phyloP scores from a whole-genome alignment of 37 sponge, comb jelly and placozoan species.

The Theonella swinhoei region DNA sequence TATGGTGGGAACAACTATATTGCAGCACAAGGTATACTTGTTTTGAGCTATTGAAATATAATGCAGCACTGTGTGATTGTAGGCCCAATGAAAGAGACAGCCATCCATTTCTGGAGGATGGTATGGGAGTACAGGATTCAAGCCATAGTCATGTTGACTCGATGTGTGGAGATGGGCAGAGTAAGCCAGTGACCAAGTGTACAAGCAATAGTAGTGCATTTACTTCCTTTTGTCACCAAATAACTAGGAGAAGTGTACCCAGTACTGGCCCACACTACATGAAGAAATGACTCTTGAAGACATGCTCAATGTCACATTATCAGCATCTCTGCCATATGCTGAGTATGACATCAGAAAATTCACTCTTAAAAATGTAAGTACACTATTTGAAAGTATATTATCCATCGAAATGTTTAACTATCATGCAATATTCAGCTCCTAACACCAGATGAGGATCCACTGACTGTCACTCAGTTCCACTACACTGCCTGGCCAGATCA shows the following conservation, averaged over 20 bases:
- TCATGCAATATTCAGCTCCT: too few relatives aligned
- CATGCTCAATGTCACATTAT: constrained; percentile 29
- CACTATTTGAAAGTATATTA: not conserved
- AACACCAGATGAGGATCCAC: not conserved
- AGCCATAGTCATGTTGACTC: constrained; percentile 56
- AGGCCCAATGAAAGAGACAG: constrained; percentile 32
- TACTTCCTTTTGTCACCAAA: too few relatives aligned
- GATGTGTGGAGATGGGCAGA: constrained; percentile 31
- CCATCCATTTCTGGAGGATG: constrained; percentile 50
- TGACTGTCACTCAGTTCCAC: constrained; percentile 33
- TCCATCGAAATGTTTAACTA: not conserved
- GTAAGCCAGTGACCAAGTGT: not conserved
- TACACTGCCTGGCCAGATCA: constrained; percentile 58
- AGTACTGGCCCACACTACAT: not conserved
- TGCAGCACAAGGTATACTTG: not conserved
- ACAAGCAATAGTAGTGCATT: not conserved
- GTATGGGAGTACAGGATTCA: constrained; percentile 27
- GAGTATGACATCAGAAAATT: constrained; percentile 57
- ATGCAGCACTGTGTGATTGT: not conserved
- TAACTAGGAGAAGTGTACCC: not conserved
- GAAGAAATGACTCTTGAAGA: not conserved
- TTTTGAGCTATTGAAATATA: not conserved
- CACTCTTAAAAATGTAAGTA: constrained; percentile 18
- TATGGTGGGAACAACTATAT: not conserved
- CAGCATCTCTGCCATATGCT: constrained; percentile 22